Base-by-base conservation (phyloP, 2,888 invertebrate species). In the Rhabditoides inermis region DNA sequence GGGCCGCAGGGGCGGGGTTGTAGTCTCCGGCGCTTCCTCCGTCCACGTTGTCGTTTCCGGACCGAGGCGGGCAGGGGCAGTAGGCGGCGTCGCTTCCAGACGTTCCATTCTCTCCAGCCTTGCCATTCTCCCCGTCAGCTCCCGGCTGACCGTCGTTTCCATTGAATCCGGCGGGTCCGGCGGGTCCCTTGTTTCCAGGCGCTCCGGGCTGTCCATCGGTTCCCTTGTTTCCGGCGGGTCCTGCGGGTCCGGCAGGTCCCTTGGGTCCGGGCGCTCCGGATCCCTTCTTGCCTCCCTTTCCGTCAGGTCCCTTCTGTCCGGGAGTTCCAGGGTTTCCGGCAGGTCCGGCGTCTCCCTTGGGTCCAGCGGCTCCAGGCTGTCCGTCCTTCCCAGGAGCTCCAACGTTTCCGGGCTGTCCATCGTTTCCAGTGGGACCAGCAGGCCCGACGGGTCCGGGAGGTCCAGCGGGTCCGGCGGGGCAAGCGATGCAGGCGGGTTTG, bases 71-170 rank as follows among this genome's bases (percentile, higher is more conserved):
- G n/a, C n/a, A n/a, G n/a, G n/a, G n/a, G n/a, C n/a, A n/a, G n/a
- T n/a, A n/a, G n/a, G n/a, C n/a, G n/a, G n/a, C n/a, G n/a, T n/a
- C n/a, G n/a, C n/a, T n/a, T n/a, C n/a, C n/a, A n/a, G n/a, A n/a
- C n/a, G n/a, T n/a, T n/a, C n/a, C n/a, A n/a, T n/a, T 39, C 20
- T 39, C 53, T 55, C 61, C 61, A 18, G 51, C 51, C 48, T 54
- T 48, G 50, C 61, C 61, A 10, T 44, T 35, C 37, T 49, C 45
- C 53, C 61, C 59, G n/a, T n/a, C n/a, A n/a, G n/a, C n/a, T n/a
- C n/a, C n/a, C n/a, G n/a, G n/a, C n/a, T n/a, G n/a, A n/a, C n/a
- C n/a, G n/a, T n/a, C n/a, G n/a, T n/a, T n/a, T n/a, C n/a, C n/a
- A n/a, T n/a, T n/a, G n/a, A n/a, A n/a, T n/a, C n/a, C n/a, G 15